A percentile compares a stretch with the other conserved stretches of the same genome.
These are phyloP conservation scores for Holocentrus rufus DNA, from an alignment of 2,797 vertebrate genomes.

Conservation along the genomic window DNA sequence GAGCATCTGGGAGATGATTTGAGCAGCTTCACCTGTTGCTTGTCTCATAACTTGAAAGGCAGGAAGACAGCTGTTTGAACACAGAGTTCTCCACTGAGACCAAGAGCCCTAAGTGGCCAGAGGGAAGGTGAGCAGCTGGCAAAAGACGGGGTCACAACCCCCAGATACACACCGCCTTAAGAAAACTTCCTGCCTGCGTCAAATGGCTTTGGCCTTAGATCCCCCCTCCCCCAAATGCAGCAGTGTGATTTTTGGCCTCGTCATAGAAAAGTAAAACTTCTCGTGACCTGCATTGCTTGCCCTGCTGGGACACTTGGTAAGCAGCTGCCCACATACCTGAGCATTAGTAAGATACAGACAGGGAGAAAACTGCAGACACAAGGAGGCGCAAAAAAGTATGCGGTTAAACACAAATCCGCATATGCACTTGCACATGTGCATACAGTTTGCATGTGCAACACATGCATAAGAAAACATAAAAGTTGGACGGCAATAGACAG, in stretches of 20 bases:
- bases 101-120: slow-evolving; percentile 62
- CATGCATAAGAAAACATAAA: slow-evolving; percentile 29
- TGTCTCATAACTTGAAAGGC: slow-evolving; percentile 66
- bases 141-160: slow-evolving; percentile 69
- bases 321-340: slow-evolving; percentile 53
- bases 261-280: slow-evolving; percentile 56
- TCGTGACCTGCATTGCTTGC: slow-evolving; percentile 26
- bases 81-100: slow-evolving; percentile 62
- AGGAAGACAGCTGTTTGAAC: slow-evolving; percentile 75
- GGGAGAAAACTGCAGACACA: slow-evolving; percentile 28
- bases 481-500: slow-evolving; percentile 46
- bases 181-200: slow-evolving; percentile 62
- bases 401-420: neutral
- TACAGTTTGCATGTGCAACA: slow-evolving; percentile 19
- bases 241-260: slow-evolving; percentile 47
- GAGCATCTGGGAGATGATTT: slow-evolving; percentile 69
- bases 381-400: slow-evolving; percentile 24
- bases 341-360: slow-evolving; percentile 37
- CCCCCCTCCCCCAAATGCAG: slow-evolving; percentile 39
- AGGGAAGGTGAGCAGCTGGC: slow-evolving; percentile 79
- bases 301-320: slow-evolving; percentile 50
- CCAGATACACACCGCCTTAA: slow-evolving; percentile 65
- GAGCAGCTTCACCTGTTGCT: slow-evolving; percentile 82
- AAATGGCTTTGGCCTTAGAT: slow-evolving; percentile 54
- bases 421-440: slow-evolving; percentile 17